Percentiles rank a stretch among this genome's conserved stretches.
Evolutionary conservation across 2,797 vertebrate species (phyloP).

Genomic region (Vespertilio murinus): DNA sequence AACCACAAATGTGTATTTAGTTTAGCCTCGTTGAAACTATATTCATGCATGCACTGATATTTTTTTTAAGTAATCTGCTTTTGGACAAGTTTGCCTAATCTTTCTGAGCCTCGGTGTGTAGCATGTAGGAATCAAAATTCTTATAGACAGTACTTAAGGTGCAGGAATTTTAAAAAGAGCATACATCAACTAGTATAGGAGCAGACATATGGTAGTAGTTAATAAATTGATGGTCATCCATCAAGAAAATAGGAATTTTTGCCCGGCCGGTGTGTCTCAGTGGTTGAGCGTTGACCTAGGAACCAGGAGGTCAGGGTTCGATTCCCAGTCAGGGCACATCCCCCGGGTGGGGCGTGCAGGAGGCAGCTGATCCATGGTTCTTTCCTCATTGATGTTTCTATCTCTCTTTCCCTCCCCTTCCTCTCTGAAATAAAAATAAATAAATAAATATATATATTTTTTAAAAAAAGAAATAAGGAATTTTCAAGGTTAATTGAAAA

Average conservation of each 20-base stretch:
- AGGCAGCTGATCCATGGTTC: too few species aligned
- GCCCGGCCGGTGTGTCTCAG: too few species aligned
- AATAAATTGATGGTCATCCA: background rate
- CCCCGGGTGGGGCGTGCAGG: too few species aligned
- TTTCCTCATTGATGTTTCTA: too few species aligned
- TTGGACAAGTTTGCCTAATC: background rate
- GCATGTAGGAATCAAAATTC: background rate
- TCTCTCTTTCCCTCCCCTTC: too few species aligned
- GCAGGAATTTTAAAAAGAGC: background rate
- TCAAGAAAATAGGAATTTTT: slow-evolving; percentile 22
- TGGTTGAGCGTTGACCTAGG: too few species aligned
- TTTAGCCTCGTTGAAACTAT: background rate
- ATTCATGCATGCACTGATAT: background rate
- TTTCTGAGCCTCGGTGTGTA: background rate
- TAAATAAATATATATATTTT: too few species aligned
- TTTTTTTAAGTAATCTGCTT: background rate
- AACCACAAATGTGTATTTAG: background rate
- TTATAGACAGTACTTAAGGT: background rate
- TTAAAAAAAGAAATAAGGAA: background rate
- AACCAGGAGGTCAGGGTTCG: too few species aligned
- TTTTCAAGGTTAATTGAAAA: slow-evolving; percentile 25
- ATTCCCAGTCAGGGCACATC: too few species aligned
- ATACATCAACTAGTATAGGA: background rate
- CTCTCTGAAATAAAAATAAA: too few species aligned
- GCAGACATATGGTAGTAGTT: background rate